Conservation (phyloP, 2,797 vertebrate species). For the Mionectes olivaceus region DNA sequence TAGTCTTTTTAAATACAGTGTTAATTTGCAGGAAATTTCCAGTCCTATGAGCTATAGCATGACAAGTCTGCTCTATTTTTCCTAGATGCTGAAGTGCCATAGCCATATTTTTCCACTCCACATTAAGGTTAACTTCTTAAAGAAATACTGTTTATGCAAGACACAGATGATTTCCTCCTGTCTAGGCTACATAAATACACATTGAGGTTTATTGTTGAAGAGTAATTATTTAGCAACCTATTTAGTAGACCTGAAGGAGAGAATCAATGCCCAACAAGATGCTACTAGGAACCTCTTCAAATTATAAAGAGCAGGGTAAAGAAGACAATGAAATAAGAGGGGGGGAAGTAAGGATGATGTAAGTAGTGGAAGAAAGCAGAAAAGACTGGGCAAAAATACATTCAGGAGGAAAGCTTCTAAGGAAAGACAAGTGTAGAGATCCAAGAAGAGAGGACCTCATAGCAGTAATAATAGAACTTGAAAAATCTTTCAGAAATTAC, state of each 20-base stretch:
- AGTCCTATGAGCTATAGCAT: constrained; percentile 2
- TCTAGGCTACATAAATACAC: background rate
- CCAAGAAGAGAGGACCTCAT: background rate
- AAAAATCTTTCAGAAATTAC: background rate
- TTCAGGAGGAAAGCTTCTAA: background rate
- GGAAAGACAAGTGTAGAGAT: background rate
- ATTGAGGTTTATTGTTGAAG: background rate
- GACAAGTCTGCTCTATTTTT: constrained; percentile 34
- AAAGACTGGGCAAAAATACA: background rate
- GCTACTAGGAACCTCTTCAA: background rate
- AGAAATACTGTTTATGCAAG: background rate
- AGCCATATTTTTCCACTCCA: constrained; percentile 42
- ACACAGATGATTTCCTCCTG: background rate
- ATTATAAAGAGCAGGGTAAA: background rate
- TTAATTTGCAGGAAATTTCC: constrained; percentile 46
- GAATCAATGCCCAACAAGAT: background rate
- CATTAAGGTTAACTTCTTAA: constrained; percentile 47
- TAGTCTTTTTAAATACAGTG: background rate
- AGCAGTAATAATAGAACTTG: background rate
- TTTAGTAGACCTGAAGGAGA: background rate
- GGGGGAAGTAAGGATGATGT: background rate
- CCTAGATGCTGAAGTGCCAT: background rate
- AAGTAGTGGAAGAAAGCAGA: background rate
- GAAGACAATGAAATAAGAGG: background rate
- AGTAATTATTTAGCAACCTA: background rate